Percentiles rank a stretch among this genome's conserved stretches.
Conservation (phyloP, 2,797 vertebrate species). For the Prunella strophiata region DNA sequence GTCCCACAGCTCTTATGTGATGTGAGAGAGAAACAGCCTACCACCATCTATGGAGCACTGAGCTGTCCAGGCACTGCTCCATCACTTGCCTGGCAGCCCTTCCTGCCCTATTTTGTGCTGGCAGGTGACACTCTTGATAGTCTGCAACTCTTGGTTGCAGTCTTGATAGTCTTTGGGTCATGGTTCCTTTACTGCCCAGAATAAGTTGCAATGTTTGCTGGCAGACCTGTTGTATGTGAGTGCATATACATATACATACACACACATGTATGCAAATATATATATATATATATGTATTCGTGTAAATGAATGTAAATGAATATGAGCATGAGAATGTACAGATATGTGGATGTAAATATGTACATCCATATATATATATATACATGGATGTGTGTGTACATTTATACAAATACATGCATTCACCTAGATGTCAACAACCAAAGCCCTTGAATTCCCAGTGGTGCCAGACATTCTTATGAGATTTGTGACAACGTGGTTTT, state of each 20-base stretch:
- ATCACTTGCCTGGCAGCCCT: neutral
- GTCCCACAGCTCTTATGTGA: neutral
- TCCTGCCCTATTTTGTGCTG: neutral
- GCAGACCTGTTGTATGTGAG: neutral
- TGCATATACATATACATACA: too few relatives aligned
- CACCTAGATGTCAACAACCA: neutral
- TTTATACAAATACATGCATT: neutral
- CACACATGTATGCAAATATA: too few relatives aligned
- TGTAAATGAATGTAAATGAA: neutral
- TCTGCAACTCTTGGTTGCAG: accelerated
- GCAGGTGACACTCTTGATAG: neutral
- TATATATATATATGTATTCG: neutral
- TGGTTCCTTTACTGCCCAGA: neutral
- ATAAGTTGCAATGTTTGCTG: neutral
- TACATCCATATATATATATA: neutral
- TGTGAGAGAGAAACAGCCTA: neutral
- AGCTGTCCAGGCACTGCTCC: neutral
- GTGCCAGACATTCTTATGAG: neutral
- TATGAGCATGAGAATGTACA: neutral
- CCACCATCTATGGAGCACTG: neutral
- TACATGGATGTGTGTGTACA: neutral
- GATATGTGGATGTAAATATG: neutral
- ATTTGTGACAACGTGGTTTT: neutral
- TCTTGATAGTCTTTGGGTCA: neutral
- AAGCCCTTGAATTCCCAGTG: neutral